These are phyloP conservation scores for Pachyrhynchus sulphureomaculatus DNA, from an alignment of 1,140 invertebrate genomes.

Conservation along the genomic window DNA sequence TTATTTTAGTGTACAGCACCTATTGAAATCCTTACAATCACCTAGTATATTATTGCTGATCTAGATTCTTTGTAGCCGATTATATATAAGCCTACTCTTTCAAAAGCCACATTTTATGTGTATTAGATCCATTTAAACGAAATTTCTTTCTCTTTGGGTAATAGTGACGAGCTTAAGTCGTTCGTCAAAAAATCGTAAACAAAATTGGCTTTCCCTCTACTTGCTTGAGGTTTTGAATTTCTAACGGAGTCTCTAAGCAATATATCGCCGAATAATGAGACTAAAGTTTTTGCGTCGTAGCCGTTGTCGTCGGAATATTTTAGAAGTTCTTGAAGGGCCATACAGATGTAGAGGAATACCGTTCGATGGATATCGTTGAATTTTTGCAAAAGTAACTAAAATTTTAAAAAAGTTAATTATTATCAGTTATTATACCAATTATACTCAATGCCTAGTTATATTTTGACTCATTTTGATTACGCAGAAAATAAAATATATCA, in stretches of 20 bases:
- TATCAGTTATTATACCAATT: too few species aligned
- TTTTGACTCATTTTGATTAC: too few species aligned
- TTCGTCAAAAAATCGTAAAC: constrained; percentile 86
- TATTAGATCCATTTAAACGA: neutral
- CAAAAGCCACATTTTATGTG: neutral
- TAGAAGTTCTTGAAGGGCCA: constrained; percentile 86
- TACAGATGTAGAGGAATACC: constrained; percentile 88
- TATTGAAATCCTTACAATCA: too few species aligned
- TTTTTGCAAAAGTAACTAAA: constrained; percentile 71
- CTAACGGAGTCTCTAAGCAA: constrained; percentile 72
- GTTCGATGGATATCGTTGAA: constrained; percentile 80
- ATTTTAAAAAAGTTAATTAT: too few species aligned
- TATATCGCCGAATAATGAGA: constrained; percentile 80
- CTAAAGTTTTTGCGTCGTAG: constrained; percentile 79
- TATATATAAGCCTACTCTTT: neutral
- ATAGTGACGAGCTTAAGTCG: constrained; percentile 57
- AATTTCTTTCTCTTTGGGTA: constrained; percentile 34
- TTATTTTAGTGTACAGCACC: neutral
- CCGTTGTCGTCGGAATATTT: constrained; percentile 78
- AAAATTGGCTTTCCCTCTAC: constrained; percentile 79
- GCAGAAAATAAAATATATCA: too few species aligned
- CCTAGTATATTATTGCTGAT: neutral
- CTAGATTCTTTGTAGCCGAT: neutral
- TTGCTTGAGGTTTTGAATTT: constrained; percentile 61
- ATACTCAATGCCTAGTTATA: too few species aligned